Percentiles rank a stretch among this genome's conserved stretches.
Conservation (phyloP, 2,113 vertebrate species). For the Podarcis muralis region DNA sequence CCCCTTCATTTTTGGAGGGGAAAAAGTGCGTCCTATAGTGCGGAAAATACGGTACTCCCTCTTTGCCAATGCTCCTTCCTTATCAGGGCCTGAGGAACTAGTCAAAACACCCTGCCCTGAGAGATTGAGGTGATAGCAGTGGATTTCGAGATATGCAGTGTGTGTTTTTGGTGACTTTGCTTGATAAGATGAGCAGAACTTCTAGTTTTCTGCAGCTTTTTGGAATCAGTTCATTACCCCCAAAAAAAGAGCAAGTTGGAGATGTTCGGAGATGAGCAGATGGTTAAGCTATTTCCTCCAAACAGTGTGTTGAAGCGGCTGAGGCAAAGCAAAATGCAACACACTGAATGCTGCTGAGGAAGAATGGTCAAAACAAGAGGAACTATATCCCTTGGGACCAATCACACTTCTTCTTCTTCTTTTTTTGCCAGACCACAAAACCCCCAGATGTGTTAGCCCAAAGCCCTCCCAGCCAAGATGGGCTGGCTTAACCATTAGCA, state of each 20-base stretch:
- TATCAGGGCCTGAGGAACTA: not conserved
- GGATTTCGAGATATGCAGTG: not conserved
- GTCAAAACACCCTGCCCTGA: not conserved
- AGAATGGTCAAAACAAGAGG: conserved; percentile 21
- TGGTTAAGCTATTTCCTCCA: conserved; percentile 39
- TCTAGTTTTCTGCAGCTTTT: not conserved
- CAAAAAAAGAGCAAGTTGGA: not conserved
- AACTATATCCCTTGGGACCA: no score
- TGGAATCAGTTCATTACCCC: not conserved
- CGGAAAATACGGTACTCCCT: no score
- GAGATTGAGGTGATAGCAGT: not conserved
- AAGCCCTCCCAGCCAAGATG: not conserved
- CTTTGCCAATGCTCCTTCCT: not conserved
- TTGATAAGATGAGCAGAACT: not conserved
- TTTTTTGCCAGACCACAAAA: not conserved
- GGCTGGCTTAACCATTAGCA: not conserved
- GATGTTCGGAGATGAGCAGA: conserved; percentile 22
- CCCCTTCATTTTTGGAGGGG: no score
- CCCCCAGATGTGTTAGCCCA: not conserved
- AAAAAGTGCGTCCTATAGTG: no score
- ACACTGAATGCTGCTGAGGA: not conserved
- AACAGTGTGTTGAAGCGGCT: conserved; percentile 3
- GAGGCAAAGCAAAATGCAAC: not conserved
- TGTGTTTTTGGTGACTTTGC: not conserved
- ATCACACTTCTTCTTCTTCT: not conserved